Base-by-base conservation (phyloP, 2,113 vertebrate species). In the Bombycilla garrulus region DNA sequence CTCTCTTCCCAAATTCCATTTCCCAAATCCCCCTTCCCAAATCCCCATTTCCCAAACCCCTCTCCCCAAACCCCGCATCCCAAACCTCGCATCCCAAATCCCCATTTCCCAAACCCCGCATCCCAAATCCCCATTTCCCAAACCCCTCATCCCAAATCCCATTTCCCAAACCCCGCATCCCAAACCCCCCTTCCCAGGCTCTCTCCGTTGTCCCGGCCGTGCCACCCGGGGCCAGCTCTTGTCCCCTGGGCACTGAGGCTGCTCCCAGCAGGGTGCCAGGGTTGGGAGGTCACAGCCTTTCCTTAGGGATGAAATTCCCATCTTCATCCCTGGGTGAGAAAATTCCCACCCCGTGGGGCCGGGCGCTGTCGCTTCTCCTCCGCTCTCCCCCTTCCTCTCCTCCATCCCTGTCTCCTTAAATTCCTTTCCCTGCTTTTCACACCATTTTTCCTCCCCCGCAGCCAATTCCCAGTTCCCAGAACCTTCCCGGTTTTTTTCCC, bases 331-430 rank as follows among this genome's bases (percentile, higher is more conserved):
- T 3, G 50, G 1, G 73, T 23, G 90, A 87, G 88, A 81, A 70
- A 74, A 93, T 86, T 86, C 90, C 62, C 85, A 42, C 88, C 94
- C 92, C 9, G 19, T 24, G 47, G 47, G 87, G 73, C 80, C 40
- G 26, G 1, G 1, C 33, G 8, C 77, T 89, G 92, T 47, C 95
- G 54, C 51, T 65, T 91, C 62, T 71, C 29, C 70, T 79, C 53
- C 29, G 14, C 36, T 82, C 57, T 70, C 14, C 36, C 70, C 64
- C 70, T 38, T 57, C 48, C 76, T 44, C 56, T 56, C 60, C 71
- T 35, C 24, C 58, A 2, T 45, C 81, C 70, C 76, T 81, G 90
- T 89, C 81, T 77, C 67, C 66, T 81, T 66, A 2, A 84, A 95
- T 95, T 35, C 92, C 73, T 70, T 44, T n/a, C 64, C n/a, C 3